Base-by-base conservation (phyloP, 1,140 invertebrate species). In the Ooceraea biroi region DNA sequence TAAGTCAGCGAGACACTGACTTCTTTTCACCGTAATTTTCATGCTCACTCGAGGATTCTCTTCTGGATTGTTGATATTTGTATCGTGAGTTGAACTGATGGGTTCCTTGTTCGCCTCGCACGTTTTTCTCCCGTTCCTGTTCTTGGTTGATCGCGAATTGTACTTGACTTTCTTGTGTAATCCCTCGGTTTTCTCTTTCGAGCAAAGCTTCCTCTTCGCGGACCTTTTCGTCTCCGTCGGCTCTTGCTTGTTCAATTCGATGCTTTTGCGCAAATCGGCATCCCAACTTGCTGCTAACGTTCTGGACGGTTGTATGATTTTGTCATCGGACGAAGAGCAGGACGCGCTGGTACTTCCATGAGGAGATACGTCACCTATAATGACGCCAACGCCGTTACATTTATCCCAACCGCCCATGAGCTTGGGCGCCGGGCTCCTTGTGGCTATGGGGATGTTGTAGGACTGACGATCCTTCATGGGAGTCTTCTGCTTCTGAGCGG, bases 351-450 rank as follows among this genome's bases (percentile, higher is more conserved):
- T 61, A 25, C 65, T 89, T 0, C 86, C 69, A 0, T 88, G 80
- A 0, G 92, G 87, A 8, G 91, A 89, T 0, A 68, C 63, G 0
- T 90, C 85, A 11, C 88, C 92, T 41, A 94, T 71, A 27, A 94
- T 94, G 46, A 93, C 88, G 0, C 92, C 94, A 50, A 94, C 91
- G 0, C 93, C 94, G 0, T 92, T 93, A 12, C 86, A 90, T 41
- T 94, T 94, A 5, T 94, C 91, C 93, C 94, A 95, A 5, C 90
- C 93, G 8, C 91, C 93, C 61, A 91, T 91, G 0, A 94, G 72
- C 22, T 93, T 93, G 0, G 94, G 93, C 2, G 85, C 74, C 0
- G 94, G 94, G 46, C 93, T 93, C 86, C 92, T 90, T 1, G 93
- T 93, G 0, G 91, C 91, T 41, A 92, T 92, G 0, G 92, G 91